Conservation (phyloP, 1,140 invertebrate genomes). For the Macrocentrus cingulum region DNA sequence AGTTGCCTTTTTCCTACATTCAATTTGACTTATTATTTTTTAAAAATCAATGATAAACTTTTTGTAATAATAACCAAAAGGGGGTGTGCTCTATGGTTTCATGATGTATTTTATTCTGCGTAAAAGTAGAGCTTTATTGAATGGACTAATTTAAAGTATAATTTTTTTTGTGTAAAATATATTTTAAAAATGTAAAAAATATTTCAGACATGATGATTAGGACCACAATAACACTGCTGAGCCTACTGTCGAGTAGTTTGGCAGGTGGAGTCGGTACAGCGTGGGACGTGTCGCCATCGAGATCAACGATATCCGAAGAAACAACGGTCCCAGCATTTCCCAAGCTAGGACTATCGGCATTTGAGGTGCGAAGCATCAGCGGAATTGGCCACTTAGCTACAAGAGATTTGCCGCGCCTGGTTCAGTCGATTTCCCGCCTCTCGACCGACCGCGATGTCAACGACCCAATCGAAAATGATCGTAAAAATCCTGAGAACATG, state of each 20-base stretch:
- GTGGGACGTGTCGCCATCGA: conserved; percentile 42
- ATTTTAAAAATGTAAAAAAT: too few species aligned
- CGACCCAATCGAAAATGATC: too few species aligned
- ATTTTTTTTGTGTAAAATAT: too few species aligned
- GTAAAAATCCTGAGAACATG: too few species aligned
- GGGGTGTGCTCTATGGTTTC: too few species aligned
- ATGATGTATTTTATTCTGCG: too few species aligned
- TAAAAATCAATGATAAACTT: too few species aligned
- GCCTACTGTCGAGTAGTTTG: conserved; percentile 21
- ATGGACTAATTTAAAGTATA: too few species aligned
- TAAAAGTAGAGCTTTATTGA: too few species aligned
- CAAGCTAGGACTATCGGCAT: conserved; percentile 38
- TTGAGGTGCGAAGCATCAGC: conserved; percentile 43
- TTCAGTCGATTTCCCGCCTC: background rate
- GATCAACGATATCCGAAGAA: conserved; percentile 25
- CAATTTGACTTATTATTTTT: too few species aligned
- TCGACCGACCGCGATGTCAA: background rate
- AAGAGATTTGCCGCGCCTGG: conserved; percentile 8
- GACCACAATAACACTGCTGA: conserved; percentile 14
- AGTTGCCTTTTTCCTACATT: too few species aligned
- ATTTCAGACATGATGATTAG: conserved; percentile 21
- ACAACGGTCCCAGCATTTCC: conserved; percentile 37
- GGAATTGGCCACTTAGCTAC: conserved; percentile 35
- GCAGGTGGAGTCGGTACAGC: conserved; percentile 41
- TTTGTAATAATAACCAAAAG: too few species aligned